Base-by-base conservation (phyloP, 1,140 invertebrate genomes). In the Drusus annulatus region DNA sequence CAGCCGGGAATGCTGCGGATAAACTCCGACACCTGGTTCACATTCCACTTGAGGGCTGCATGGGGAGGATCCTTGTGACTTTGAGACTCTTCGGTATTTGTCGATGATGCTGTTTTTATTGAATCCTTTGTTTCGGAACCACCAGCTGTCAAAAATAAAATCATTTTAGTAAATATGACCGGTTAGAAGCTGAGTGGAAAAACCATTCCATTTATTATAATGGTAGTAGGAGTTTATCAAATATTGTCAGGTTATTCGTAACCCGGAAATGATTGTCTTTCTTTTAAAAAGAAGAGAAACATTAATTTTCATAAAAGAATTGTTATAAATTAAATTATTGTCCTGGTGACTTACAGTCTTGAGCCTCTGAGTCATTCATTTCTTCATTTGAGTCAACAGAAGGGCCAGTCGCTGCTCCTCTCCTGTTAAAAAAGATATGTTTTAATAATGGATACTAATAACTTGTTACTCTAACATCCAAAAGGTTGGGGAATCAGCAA, bases 1-100 rank as follows among this genome's bases (percentile, higher is more conserved):
- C 97, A 98, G 0, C 97, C 98, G 0, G 95, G 95, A 76, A 98
- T 90, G 81, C 93, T 94, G 76, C 94, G 92, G 80, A 98, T 96
- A 84, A 98, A 98, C 56, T 98, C 96, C 85, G 93, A 94, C 0
- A 95, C 94, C 85, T 96, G 94, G 25, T 90, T 88, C 50, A 78
- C 76, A 28, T 62, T 78, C 76, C 76, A 78, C 45, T 78, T 65
- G 21, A 78, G 76, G 8, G 76, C 76, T 1, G 76, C 76, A 15
- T 21, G 62, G 52, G 60, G 60, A 17, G 65, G 36, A n/a, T 78
- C 68, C 36, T 60, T 45, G 17, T 65, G 36, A 13, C n/a, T 23
- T 19, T 50, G 45, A 23, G 68, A 17, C 17, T 71, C 68, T 28
- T 71, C 68, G 16, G 68, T 71, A 52, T 52, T 71, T 23, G 50